Base-by-base conservation (phyloP, 1,140 invertebrate species). In the Thalassaphorura encarpata region DNA sequence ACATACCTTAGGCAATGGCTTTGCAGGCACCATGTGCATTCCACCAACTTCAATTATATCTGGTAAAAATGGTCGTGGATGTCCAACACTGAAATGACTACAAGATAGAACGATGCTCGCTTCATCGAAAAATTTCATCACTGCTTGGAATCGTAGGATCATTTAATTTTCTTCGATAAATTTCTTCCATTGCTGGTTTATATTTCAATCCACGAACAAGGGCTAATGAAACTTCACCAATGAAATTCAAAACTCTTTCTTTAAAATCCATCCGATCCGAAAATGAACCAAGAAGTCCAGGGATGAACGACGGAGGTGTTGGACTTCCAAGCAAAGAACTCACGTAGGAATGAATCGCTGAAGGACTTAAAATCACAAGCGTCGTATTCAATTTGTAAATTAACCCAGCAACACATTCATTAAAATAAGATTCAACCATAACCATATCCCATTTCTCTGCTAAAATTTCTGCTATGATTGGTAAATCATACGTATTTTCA, bases 41-140 rank as follows among this genome's bases (percentile, higher is more conserved):
- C 79, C 80, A 11, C 77, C 79, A 19, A 81, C 72, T 68, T 80
- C 77, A 3, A 81, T 63, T 1, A 77, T 61, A 24, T 70, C 73
- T 1, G 76, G 74, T 2, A 71, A 67, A 11, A 67, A 66, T 0
- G 76, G 73, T 40, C 71, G 70, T 0, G 76, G 67, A 2, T 72
- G 71, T 55, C 73, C 75, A 3, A 79, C 46, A 2, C 71, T 66
- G 43, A 75, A 74, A 68, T 82, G 76, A 18, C 72, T 72, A 66
- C 82, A 82, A 0, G 73, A 67, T 6, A 82, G 63, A 13, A 80
- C 56, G 33, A 82, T 59, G 27, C 74, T 74, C 5, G 76, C 58
- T 29, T 74, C 75, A 21, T 26, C 63, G 69, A 31, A 75, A 69
- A 6, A 78, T 42, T 45, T 75, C 68, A 1, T 69, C 52, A 13